Evolutionary conservation across 2,113 vertebrate genomes (phyloP).

Genomic region (Nesogale talazaci): DNA sequence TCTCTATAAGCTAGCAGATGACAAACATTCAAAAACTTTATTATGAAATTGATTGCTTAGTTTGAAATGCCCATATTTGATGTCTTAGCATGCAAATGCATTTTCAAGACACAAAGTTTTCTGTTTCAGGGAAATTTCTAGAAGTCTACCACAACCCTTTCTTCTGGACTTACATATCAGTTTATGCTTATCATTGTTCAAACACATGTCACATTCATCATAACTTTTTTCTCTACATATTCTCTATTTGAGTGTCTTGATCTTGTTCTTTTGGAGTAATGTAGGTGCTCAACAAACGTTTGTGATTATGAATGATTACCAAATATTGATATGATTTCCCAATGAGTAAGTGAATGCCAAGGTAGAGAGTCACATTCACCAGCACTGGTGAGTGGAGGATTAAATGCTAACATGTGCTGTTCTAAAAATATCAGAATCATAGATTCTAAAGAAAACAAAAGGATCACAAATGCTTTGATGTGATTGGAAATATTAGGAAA

Average conservation of each 20-base stretch:
- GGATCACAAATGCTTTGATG: neutral
- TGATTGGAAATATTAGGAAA: neutral
- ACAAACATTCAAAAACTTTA: neutral
- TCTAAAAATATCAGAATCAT: neutral
- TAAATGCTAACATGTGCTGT: neutral
- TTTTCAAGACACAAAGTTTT: neutral
- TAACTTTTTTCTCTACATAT: neutral
- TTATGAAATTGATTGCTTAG: neutral
- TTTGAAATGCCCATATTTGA: neutral
- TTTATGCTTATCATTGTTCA: neutral
- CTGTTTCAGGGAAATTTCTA: neutral
- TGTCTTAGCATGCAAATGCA: conserved; percentile 18
- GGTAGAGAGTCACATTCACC: neutral
- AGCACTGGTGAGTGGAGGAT: conserved; percentile 9
- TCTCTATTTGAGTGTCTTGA: neutral
- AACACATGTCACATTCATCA: neutral
- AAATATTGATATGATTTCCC: neutral
- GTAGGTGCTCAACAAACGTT: neutral
- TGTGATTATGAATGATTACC: neutral
- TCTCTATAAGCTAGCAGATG: neutral
- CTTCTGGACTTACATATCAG: neutral
- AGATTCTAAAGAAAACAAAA: neutral
- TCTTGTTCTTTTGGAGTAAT: neutral
- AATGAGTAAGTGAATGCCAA: neutral
- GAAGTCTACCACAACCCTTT: neutral